A percentile compares a stretch with the other conserved stretches of the same genome.
phyloP scores from a whole-genome alignment of 1,140 invertebrate species.

The Drosophila auraria region DNA sequence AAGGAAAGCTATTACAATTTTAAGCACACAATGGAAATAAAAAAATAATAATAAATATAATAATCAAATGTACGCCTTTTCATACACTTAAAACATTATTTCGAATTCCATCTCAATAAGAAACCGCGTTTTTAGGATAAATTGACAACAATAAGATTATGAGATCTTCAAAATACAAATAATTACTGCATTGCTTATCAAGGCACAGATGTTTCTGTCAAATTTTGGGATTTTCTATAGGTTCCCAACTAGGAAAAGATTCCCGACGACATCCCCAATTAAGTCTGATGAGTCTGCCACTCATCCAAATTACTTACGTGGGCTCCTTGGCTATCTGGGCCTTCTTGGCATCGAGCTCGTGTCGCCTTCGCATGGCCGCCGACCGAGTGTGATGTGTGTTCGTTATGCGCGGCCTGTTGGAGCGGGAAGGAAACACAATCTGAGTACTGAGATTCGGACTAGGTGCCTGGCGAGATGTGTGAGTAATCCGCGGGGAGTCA shows the following conservation, averaged over 20 bases:
- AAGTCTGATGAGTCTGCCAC: not conserved
- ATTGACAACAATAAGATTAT: not conserved
- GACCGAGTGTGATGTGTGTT: slow-evolving; percentile 85
- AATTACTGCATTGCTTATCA: not conserved
- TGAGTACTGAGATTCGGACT: slow-evolving; percentile 25
- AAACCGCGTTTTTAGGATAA: too few species aligned
- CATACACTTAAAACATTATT: not conserved
- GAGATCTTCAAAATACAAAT: not conserved
- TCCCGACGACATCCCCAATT: slow-evolving; percentile 10
- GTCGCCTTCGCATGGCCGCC: slow-evolving; percentile 86
- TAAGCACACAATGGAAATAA: not conserved
- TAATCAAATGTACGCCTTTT: not conserved
- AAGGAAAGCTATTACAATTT: not conserved
- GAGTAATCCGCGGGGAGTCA: slow-evolving; percentile 20
- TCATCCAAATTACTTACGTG: slow-evolving; percentile 68
- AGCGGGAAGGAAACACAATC: slow-evolving; percentile 35
- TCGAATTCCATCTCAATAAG: not conserved
- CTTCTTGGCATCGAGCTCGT: slow-evolving; percentile 85
- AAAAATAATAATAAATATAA: too few species aligned
- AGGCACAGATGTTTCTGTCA: not conserved
- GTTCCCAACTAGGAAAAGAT: not conserved
- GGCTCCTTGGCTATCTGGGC: slow-evolving; percentile 84
- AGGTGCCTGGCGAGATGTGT: slow-evolving; percentile 19
- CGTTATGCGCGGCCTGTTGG: slow-evolving; percentile 75
- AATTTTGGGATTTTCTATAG: not conserved